These are phyloP conservation scores for Paralichthys olivaceus DNA, from an alignment of 2,113 vertebrate species.

Conservation along the genomic window DNA sequence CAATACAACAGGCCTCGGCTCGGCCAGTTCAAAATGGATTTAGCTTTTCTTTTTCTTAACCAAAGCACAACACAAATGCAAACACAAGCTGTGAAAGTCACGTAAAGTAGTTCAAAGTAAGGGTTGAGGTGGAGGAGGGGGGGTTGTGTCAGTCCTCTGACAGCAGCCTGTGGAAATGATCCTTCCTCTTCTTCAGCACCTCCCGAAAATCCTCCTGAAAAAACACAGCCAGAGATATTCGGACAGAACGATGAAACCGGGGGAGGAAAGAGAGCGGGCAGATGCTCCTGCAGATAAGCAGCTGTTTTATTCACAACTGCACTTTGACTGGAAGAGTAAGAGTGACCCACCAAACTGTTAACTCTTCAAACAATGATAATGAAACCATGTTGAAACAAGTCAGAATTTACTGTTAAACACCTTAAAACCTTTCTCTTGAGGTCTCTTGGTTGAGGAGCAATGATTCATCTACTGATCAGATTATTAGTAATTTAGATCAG, in stretches of 20 bases:
- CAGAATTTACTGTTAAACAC: not conserved
- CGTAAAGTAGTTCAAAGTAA: slow-evolving; percentile 7
- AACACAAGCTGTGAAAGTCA: slow-evolving; percentile 35
- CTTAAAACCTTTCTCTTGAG: not conserved
- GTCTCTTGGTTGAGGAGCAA: not conserved
- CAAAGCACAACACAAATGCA: slow-evolving; percentile 34
- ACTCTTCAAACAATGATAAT: not conserved
- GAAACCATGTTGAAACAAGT: not conserved
- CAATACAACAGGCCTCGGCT: not conserved
- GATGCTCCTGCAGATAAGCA: slow-evolving; percentile 60
- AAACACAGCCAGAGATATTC: slow-evolving; percentile 50
- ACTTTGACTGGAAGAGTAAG: not conserved
- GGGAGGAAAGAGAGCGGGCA: slow-evolving; percentile 42
- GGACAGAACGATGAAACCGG: slow-evolving; percentile 4
- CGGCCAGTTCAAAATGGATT: slow-evolving; percentile 2
- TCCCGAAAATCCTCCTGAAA: slow-evolving; percentile 82
- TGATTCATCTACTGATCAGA: not conserved
- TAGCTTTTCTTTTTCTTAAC: slow-evolving; percentile 13
- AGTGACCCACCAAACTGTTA: not conserved
- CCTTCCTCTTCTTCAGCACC: slow-evolving; percentile 78
- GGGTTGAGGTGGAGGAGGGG: not conserved
- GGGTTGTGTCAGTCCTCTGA: slow-evolving; percentile 65
- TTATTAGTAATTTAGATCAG: not conserved
- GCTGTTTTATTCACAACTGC: slow-evolving; percentile 12
- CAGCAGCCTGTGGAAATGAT: slow-evolving; percentile 77